Percentiles rank a stretch among this genome's conserved stretches.
Evolutionary conservation across 2,113 vertebrate genomes (phyloP).

Genomic region (Myrmecophaga tridactyla): DNA sequence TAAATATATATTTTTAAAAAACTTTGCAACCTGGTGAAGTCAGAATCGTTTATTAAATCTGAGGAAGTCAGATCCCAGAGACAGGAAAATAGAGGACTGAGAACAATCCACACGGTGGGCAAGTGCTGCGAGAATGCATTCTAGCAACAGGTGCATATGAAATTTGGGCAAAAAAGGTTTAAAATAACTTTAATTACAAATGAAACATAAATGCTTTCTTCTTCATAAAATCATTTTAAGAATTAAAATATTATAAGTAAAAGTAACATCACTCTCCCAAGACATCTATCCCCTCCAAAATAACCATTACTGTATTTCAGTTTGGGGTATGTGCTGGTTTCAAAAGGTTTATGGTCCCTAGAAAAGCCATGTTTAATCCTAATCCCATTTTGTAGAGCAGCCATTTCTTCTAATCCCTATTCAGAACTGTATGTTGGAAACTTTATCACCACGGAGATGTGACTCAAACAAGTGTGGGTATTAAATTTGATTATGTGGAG

Average conservation of each 20-base stretch:
- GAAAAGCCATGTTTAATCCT: no score
- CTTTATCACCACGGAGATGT: no score
- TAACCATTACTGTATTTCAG: background rate
- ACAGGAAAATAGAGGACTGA: background rate
- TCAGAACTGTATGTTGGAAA: no score
- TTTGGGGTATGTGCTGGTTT: no score
- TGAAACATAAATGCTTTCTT: background rate
- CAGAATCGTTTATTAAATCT: background rate
- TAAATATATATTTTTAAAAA: background rate
- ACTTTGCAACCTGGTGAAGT: background rate
- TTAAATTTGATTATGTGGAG: no score
- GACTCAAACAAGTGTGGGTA: no score
- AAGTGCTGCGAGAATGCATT: background rate
- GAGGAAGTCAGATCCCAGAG: background rate
- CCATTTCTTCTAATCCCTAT: no score
- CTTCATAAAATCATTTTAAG: background rate
- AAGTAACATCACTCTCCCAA: background rate
- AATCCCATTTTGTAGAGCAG: no score
- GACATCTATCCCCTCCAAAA: background rate
- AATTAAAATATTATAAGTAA: background rate
- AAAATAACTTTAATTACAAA: background rate
- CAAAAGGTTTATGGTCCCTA: no score
- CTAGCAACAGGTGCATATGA: background rate
- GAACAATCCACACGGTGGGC: accelerated
- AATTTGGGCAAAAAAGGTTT: background rate